Conservation (phyloP, 2,113 vertebrate genomes). For the Strigops habroptila region DNA sequence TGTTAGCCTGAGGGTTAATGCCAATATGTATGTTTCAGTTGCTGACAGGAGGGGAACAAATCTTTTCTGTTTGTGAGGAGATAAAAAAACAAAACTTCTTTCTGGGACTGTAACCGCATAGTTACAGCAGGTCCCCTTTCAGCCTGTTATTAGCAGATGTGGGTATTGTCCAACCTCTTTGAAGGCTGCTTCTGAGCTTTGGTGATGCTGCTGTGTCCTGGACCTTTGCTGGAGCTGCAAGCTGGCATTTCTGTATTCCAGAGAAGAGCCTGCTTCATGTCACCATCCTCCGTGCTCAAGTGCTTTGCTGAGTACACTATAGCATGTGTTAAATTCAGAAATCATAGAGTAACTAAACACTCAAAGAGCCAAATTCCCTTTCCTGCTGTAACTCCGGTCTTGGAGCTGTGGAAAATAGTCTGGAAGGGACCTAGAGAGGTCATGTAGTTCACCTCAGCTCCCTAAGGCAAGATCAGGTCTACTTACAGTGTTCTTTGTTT, state of each 20-base stretch:
- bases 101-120: neutral
- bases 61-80: neutral
- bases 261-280: neutral
- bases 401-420: neutral
- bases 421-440: neutral
- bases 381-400: neutral
- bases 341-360: neutral
- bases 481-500: neutral
- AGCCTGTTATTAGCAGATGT: neutral
- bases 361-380: neutral
- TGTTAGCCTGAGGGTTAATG: neutral
- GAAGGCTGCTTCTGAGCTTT: neutral
- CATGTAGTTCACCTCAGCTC: neutral
- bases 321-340: neutral
- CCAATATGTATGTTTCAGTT: neutral
- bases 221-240: neutral
- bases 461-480: neutral
- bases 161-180: neutral
- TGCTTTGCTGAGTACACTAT: fast-evolving
- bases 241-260: neutral
- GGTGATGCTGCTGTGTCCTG: neutral
- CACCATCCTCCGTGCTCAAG: neutral
- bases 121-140: neutral
- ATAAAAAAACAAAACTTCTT: neutral
- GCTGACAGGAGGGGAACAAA: neutral